Percentiles rank a stretch among this genome's conserved stretches.
Evolutionary conservation across 2,113 vertebrate species (phyloP).

Genomic region (Emydocephalus ijimae): DNA sequence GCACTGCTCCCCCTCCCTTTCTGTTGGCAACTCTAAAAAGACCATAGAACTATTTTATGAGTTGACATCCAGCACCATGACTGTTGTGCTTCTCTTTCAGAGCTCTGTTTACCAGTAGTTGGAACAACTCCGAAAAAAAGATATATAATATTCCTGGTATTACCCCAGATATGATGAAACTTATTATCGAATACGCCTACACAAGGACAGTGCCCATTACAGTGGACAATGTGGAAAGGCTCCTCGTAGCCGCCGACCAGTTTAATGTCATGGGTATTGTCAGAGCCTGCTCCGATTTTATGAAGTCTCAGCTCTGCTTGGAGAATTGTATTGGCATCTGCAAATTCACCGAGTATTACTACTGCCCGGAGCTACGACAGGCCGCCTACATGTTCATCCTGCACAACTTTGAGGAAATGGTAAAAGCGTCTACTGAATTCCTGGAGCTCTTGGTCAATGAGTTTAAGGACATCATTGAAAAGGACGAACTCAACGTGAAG

Average conservation of each 20-base stretch:
- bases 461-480: constrained; percentile 71
- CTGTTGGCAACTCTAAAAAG: no score
- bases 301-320: constrained; percentile 67
- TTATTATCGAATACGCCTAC: constrained; percentile 78
- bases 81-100: constrained; percentile 50
- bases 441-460: constrained; percentile 71
- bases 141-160: constrained; percentile 71
- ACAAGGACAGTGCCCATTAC: constrained; percentile 69
- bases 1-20: no score
- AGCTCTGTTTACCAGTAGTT: constrained; percentile 73
- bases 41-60: no score
- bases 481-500: constrained; percentile 74
- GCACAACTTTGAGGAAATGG: constrained; percentile 78
- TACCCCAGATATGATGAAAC: constrained; percentile 73
- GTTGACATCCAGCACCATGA: not conserved
- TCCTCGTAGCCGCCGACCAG: constrained; percentile 73
- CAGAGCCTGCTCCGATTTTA: constrained; percentile 71
- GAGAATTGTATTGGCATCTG: constrained; percentile 80
- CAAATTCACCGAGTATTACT: constrained; percentile 70
- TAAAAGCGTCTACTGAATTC: constrained; percentile 69
- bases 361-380: constrained; percentile 58
- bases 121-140: constrained; percentile 66
- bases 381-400: constrained; percentile 74
- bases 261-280: constrained; percentile 71
- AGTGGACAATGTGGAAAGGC: constrained; percentile 62